Base-by-base conservation (phyloP, 2,797 vertebrate genomes). In the Pogonophryne albipinna region DNA sequence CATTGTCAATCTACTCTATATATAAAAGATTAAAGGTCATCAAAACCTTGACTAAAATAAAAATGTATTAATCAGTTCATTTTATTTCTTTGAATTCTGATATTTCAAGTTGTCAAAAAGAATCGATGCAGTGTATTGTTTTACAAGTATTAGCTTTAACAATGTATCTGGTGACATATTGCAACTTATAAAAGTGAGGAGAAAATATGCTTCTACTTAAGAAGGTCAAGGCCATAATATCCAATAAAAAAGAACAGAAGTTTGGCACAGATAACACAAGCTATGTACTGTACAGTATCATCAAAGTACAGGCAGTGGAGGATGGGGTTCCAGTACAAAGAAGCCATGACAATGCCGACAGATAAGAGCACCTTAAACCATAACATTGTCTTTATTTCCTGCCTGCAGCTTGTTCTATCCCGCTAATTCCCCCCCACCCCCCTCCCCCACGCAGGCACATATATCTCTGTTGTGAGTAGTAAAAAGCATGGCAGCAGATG, bases 401-500 rank as follows among this genome's bases (percentile, higher is more conserved):
- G 47, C 58, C 46, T 44, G 62, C 71, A 66, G 52, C 65, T 58
- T 44, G 63, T 57, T 66, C 46, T 53, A 51, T 63, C 78, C 60
- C 10, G 0, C 38, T 78, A 71, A 85, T 78, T 17, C 63, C 62
- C 52, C 20, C 59, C 52, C 0, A 10, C 16, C 9, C 4, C 13
- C 20, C 50, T 46, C 15, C 17, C 19, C 19, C 31, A 2, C 6
- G 19, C 45, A 60, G 47, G 6, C 64, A 19, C 67, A 74, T 41
- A 53, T 59, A 50, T 66, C 65, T 80, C 79, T 65, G 64, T 74
- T 79, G 76, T 27, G 60, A 77, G 69, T 58, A 73, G 78, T 76
- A 72, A 66, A 78, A 80, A 75, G 71, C 70, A 62, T 47, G 76
- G 86, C 82, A 87, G 90, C 91, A 93, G 89, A 92, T 92, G 90